phyloP scores from a whole-genome alignment of 1,140 invertebrate species.

The Panonychus citri region DNA sequence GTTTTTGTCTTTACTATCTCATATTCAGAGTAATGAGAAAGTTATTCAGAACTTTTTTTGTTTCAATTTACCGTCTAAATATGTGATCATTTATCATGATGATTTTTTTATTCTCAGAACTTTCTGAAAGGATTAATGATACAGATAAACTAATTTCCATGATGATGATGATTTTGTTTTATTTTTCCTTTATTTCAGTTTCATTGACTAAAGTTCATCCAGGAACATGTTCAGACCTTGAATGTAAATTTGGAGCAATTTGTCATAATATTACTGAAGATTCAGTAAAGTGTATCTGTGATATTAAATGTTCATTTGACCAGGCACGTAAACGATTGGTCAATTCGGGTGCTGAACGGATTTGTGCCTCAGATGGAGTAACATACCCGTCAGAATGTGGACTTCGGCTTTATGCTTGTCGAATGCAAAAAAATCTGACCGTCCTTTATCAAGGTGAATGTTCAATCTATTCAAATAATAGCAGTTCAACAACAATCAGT shows the following conservation, averaged over 20 bases:
- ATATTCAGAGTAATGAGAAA: too few species aligned
- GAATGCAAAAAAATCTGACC: slow-evolving; percentile 36
- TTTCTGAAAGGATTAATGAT: too few species aligned
- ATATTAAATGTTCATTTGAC: neutral
- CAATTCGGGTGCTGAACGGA: neutral
- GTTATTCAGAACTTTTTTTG: too few species aligned
- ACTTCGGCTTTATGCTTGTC: slow-evolving; percentile 40
- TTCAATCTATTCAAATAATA: slow-evolving; percentile 29
- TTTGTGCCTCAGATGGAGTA: slow-evolving; percentile 36
- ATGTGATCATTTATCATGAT: too few species aligned
- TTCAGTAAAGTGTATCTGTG: neutral
- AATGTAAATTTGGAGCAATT: neutral
- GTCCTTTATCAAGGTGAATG: slow-evolving; percentile 53
- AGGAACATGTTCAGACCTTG: neutral
- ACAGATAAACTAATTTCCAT: too few species aligned
- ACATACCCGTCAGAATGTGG: slow-evolving; percentile 45
- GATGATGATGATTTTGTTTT: too few species aligned
- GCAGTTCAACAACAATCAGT: slow-evolving; percentile 8
- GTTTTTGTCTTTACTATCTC: too few species aligned
- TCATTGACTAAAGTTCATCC: neutral
- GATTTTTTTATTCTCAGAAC: too few species aligned
- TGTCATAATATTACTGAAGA: neutral
- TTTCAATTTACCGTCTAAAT: too few species aligned
- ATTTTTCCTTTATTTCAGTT: neutral
- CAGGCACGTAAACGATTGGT: neutral